These are phyloP conservation scores for Dromococcyx pavoninus DNA, from an alignment of 2,797 vertebrate genomes.

Conservation along the genomic window DNA sequence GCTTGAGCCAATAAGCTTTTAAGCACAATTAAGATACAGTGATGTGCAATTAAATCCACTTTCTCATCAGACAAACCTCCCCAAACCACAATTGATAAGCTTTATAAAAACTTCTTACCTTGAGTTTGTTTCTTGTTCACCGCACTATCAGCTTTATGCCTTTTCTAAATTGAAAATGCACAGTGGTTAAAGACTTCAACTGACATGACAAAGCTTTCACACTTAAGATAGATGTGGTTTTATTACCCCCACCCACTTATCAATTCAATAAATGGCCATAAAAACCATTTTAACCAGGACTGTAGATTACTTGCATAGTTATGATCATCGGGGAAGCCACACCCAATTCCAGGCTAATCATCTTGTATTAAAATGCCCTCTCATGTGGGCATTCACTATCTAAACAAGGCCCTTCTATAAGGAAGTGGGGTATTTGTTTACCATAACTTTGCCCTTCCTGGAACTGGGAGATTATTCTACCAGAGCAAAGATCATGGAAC, in stretches of 20 bases:
- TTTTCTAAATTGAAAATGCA: conserved; percentile 85
- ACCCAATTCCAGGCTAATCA: not conserved
- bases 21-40: not conserved
- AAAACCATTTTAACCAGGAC: not conserved
- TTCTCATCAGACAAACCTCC: not conserved
- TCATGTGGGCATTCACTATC: not conserved
- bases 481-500: not conserved
- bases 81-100: not conserved
- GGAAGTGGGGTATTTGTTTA: not conserved
- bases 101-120: conserved; percentile 79
- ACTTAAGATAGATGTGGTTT: not conserved
- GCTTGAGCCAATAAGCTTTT: not conserved
- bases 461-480: not conserved
- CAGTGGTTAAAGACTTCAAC: conserved; percentile 22
- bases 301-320: not conserved
- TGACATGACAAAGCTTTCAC: not conserved
- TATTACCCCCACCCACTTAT: not conserved
- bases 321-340: not conserved
- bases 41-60: not conserved
- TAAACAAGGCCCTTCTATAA: not conserved
- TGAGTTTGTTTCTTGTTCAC: conserved; percentile 99
- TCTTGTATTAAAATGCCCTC: not conserved
- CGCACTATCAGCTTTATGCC: conserved; percentile 93
- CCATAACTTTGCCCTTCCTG: not conserved
- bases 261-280: not conserved